These are phyloP conservation scores for Archocentrus centrarchus DNA, from an alignment of 2,113 vertebrate genomes.

Conservation along the genomic window DNA sequence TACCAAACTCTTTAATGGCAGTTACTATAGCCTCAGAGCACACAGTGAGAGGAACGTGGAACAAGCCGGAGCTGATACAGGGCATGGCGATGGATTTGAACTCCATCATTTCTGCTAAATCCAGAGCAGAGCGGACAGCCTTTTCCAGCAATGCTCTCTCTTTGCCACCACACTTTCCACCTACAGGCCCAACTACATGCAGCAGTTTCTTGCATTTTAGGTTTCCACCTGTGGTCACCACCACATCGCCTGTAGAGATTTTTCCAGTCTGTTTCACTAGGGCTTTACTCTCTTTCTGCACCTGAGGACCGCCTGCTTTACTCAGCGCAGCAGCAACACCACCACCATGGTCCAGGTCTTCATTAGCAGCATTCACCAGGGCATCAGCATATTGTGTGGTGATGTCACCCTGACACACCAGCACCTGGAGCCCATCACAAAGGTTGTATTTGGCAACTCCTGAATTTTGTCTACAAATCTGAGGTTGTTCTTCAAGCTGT, in stretches of 20 bases:
- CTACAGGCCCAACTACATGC: constrained; percentile 72
- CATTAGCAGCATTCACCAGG: constrained; percentile 76
- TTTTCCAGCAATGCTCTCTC: constrained; percentile 46
- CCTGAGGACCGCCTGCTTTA: constrained; percentile 61
- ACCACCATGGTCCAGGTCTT: constrained; percentile 47
- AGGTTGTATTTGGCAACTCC: constrained; percentile 41
- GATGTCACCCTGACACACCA: constrained; percentile 70
- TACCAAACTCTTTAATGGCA: constrained; percentile 56
- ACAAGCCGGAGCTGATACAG: constrained; percentile 72
- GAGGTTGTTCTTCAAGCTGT: constrained; percentile 29
- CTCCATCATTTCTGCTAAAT: constrained; percentile 41
- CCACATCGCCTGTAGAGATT: constrained; percentile 39
- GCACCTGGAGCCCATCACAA: constrained; percentile 40
- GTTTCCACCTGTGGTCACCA: constrained; percentile 56
- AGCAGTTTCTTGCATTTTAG: constrained; percentile 69
- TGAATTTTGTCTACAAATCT: neutral
- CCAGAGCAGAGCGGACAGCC: constrained; percentile 35
- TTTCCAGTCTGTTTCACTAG: constrained; percentile 37
- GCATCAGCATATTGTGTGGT: constrained; percentile 64
- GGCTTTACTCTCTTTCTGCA: constrained; percentile 59
- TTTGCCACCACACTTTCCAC: constrained; percentile 17
- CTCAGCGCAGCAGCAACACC: constrained; percentile 71
- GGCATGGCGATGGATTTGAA: constrained; percentile 69
- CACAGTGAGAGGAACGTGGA: constrained; percentile 54
- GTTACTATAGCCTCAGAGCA: constrained; percentile 70